Evolutionary conservation across 1,140 invertebrate genomes (phyloP), one percentile per base, ranked within the genome.

Genomic region (Luehdorfia chinensis): DNA sequence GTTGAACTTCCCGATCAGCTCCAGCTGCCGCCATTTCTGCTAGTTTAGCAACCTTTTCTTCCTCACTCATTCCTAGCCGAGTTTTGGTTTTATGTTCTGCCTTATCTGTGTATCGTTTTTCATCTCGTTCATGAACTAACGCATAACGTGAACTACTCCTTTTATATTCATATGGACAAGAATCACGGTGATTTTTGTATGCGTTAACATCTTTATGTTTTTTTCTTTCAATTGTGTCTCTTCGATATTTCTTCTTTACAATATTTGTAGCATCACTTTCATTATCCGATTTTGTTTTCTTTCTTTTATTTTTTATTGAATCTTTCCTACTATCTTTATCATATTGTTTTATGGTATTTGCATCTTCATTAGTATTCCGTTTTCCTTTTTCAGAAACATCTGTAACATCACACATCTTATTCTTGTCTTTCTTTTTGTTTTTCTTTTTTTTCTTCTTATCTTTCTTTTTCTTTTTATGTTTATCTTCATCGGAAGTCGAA

Each of bases 1-100:
- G 65, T 47, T 73, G 49, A 2, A 58, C 45, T 54, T 85, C 81
- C 0, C 79, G 59, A 45, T 76, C 69, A 0, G 58, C 56, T 0
- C 81, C 81, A 0, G 78, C 81, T 0, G 71, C 64, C 88, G 94
- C 92, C 96, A 98, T 98, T 86, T 96, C 94, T 34, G 89, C 87
- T 48, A 94, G 77, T 44, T 88, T 87, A 31, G 85, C 87, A 67
- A 95, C 91, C 55, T 92, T 93, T 73, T 97, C 95, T 55, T 91
- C 88, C 52, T 92, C 91, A 50, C 70, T 85, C 25, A 85, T 41
- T 31, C 57, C 62, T 32, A 15, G 36, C 3, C 21, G 37, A 50
- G 46, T 57, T 14, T 28, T 46, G 23, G 13, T 23, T 30, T 8
- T 47, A 25, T 16, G 5, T 27, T 48, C 36, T 36, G 32, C 46